These are phyloP conservation scores for Eurystomus gularis DNA, from an alignment of 2,113 vertebrate genomes.

Conservation along the genomic window DNA sequence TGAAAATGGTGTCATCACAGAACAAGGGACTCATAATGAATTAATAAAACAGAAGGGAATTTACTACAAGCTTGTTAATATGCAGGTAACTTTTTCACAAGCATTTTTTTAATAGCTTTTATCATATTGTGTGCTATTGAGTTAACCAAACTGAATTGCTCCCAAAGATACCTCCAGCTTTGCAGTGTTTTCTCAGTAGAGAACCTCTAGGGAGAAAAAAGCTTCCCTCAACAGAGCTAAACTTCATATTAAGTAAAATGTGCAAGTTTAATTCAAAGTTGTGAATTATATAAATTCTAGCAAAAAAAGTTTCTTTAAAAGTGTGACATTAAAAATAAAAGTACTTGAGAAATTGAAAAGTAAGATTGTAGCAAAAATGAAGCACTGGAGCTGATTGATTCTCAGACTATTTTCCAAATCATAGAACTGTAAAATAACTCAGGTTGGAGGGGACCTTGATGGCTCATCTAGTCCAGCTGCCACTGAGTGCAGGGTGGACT, in stretches of 20 bases:
- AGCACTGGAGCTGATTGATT: neutral
- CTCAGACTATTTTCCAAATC: neutral
- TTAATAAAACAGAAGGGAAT: constrained; percentile 82
- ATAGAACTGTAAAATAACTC: neutral
- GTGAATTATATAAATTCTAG: neutral
- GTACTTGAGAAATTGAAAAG: neutral
- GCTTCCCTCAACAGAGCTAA: neutral
- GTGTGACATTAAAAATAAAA: neutral
- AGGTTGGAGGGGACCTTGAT: neutral
- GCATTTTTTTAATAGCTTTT: neutral
- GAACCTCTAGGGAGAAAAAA: neutral
- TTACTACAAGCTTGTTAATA: constrained; percentile 81
- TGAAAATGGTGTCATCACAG: constrained; percentile 77
- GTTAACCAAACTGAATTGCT: neutral
- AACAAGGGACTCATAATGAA: constrained; percentile 79
- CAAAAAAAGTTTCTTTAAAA: neutral
- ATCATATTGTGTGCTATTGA: neutral
- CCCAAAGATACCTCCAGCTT: neutral
- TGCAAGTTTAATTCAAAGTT: neutral
- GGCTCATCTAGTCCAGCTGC: neutral
- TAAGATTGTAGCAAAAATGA: neutral
- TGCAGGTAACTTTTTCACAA: constrained; percentile 68
- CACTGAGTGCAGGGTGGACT: rapidly evolving
- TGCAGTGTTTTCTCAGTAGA: neutral
- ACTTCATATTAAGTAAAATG: neutral